phyloP scores from a whole-genome alignment of 2,888 invertebrate species.

The Frankliniella fusca region DNA sequence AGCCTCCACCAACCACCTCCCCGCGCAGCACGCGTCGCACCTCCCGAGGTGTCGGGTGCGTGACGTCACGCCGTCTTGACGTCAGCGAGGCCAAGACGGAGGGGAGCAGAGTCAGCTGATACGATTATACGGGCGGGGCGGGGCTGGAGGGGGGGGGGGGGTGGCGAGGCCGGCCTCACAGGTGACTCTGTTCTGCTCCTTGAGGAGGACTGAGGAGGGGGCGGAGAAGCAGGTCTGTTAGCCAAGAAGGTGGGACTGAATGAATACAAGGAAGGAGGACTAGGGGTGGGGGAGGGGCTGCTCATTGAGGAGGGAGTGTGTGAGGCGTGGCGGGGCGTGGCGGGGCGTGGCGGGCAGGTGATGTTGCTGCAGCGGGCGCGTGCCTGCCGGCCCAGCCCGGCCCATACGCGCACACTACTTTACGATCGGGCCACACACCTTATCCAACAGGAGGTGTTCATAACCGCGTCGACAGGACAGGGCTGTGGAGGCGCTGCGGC shows the following conservation, averaged over 20 bases:
- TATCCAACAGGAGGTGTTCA: no score
- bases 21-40: no score
- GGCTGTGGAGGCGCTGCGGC: no score
- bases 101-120: slow-evolving; percentile 1
- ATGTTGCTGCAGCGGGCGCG: not conserved
- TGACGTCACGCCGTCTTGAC: not conserved
- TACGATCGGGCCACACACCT: no score
- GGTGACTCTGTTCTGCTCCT: not conserved
- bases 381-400: not conserved
- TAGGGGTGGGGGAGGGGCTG: not conserved
- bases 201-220: not conserved
- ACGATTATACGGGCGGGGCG: not conserved
- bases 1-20: no score
- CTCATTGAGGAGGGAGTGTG: not conserved
- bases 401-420: no score
- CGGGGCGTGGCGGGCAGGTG: not conserved
- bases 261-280: not conserved
- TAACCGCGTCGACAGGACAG: no score
- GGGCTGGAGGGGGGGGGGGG: not conserved
- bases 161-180: not conserved
- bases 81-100: not conserved
- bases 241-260: not conserved
- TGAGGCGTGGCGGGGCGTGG: not conserved
- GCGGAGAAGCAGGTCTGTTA: not conserved
- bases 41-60: no score